phyloP scores from a whole-genome alignment of 2,888 invertebrate species.

The Melolontha melolontha region DNA sequence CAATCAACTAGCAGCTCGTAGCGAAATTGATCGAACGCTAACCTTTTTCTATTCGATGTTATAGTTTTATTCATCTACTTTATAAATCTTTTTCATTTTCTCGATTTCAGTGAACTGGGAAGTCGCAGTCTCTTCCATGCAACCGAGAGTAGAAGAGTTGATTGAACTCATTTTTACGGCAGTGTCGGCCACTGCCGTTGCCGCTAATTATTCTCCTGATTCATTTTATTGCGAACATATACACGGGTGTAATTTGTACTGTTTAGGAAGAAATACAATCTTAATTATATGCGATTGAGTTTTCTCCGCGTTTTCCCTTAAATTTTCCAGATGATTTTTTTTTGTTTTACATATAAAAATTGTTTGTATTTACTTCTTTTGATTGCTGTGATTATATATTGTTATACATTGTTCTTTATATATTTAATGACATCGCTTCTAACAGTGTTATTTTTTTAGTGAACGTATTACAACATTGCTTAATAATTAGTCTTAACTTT shows the following conservation, averaged over 20 bases:
- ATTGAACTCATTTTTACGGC: constrained; percentile 40
- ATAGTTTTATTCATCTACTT: constrained; percentile 19
- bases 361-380: no score
- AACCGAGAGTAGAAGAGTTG: constrained; percentile 18
- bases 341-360: no score
- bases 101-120: constrained; percentile 23
- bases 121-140: constrained; percentile 25
- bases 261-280: constrained; percentile 32
- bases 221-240: constrained; percentile 35
- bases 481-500: no score
- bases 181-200: not conserved
- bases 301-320: constrained; percentile 7
- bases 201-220: constrained; percentile 38
- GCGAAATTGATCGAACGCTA: constrained; percentile 15
- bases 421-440: no score
- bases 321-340: no score
- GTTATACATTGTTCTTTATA: no score
- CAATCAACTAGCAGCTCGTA: constrained; percentile 7
- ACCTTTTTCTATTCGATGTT: constrained; percentile 3
- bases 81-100: constrained; percentile 24
- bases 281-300: constrained; percentile 30
- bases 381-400: no score
- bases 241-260: constrained; percentile 31
- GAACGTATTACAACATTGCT: no score
- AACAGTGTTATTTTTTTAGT: no score